Evolutionary conservation across 2,888 invertebrate genomes (phyloP).

Genomic region (Drosophila antonietae): DNA sequence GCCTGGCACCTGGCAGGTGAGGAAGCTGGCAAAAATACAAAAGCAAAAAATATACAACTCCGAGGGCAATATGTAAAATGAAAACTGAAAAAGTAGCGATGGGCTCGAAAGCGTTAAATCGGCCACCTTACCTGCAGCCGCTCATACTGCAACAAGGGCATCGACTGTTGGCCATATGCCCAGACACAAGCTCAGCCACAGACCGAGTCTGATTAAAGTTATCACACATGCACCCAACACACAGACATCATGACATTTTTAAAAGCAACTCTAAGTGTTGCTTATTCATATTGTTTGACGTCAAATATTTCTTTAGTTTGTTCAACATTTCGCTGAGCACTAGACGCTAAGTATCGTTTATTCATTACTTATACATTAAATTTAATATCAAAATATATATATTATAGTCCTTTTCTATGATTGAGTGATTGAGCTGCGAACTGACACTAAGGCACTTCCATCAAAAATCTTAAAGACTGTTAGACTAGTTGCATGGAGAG

Average conservation of each 20-base stretch:
- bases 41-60: constrained; percentile 69
- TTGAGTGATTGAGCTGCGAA: neutral
- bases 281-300: neutral
- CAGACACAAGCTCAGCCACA: constrained; percentile 6
- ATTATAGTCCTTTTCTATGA: neutral
- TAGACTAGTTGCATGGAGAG: constrained; percentile 8
- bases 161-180: constrained; percentile 24
- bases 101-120: constrained; percentile 52
- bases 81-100: constrained; percentile 53
- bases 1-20: constrained; percentile 43
- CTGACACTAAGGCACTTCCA: neutral
- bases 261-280: constrained; percentile 12
- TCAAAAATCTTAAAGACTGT: neutral
- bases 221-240: constrained; percentile 21
- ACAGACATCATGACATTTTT: constrained; percentile 3
- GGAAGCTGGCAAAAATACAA: constrained; percentile 65
- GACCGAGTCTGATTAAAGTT: constrained; percentile 50
- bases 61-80: constrained; percentile 80
- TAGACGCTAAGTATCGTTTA: neutral
- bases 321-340: neutral
- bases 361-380: too few species aligned
- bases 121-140: constrained; percentile 25
- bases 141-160: constrained; percentile 40
- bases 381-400: too few species aligned
- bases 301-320: neutral